Percentiles rank a stretch among this genome's conserved stretches.
phyloP scores from a whole-genome alignment of 2,113 vertebrate genomes.

The Melospiza melodia region DNA sequence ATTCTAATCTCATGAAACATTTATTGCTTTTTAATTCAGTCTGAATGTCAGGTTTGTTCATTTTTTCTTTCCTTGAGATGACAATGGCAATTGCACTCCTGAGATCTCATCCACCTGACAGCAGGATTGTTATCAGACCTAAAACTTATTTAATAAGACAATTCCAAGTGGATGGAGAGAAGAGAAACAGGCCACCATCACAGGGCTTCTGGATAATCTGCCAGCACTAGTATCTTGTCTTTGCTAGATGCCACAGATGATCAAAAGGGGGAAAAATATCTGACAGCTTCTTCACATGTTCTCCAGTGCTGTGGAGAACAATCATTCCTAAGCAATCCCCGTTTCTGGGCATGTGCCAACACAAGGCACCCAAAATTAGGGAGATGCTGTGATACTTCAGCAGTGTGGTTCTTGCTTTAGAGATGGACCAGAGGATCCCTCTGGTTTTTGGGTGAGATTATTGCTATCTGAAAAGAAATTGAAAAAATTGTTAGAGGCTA shows the following conservation, averaged over 20 bases:
- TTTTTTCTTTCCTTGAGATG: not conserved
- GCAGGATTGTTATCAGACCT: not conserved
- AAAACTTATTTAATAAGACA: not conserved
- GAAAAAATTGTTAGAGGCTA: not conserved
- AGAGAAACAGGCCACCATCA: not conserved
- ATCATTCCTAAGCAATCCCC: not conserved
- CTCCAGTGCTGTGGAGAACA: not conserved
- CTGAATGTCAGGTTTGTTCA: not conserved
- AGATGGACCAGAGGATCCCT: not conserved
- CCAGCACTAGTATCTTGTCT: not conserved
- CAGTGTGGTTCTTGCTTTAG: not conserved
- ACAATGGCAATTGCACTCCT: not conserved
- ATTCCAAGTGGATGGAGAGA: not conserved
- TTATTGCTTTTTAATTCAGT: slow-evolving; percentile 24
- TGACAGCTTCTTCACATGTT: not conserved
- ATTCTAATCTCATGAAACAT: not conserved
- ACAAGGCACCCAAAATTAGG: not conserved
- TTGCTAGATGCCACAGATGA: not conserved
- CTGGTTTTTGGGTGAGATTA: not conserved
- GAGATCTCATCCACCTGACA: not conserved
- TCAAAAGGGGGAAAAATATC: not conserved
- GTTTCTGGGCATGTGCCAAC: not conserved
- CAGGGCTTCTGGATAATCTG: not conserved
- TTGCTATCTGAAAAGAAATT: not conserved
- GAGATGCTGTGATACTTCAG: not conserved